phyloP scores from a whole-genome alignment of 2,797 vertebrate genomes.

The Tragelaphus eurycerus region DNA sequence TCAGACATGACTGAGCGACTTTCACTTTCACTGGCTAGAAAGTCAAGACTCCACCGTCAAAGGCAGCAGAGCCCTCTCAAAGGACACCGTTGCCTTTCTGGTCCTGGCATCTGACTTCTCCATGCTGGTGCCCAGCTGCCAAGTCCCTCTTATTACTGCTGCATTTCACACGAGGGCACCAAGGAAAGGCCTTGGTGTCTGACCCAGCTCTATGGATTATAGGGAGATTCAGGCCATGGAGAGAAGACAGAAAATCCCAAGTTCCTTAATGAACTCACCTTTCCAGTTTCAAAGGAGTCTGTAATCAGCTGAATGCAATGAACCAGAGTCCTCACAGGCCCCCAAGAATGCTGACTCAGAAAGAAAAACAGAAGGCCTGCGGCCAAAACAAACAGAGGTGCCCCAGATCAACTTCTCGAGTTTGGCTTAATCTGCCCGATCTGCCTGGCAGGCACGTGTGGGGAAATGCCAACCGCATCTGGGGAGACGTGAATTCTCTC shows the following conservation, averaged over 20 bases:
- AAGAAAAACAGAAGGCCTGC: neutral
- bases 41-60: neutral
- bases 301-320: neutral
- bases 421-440: neutral
- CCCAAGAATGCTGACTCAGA: constrained; percentile 26
- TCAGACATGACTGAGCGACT: neutral
- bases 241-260: neutral
- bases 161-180: neutral
- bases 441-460: neutral
- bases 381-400: constrained; percentile 27
- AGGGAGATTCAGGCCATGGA: neutral
- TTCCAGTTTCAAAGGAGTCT: constrained; percentile 13
- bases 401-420: neutral
- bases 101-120: neutral
- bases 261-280: constrained; percentile 20
- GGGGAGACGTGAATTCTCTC: neutral
- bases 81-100: neutral
- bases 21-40: neutral
- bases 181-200: neutral
- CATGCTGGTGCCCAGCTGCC: neutral
- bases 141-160: neutral
- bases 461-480: neutral
- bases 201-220: neutral
- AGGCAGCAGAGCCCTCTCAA: neutral
- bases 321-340: neutral